Evolutionary conservation across 2,888 invertebrate genomes (phyloP), one percentile per base, ranked within the genome.

Genomic region (Heliconius cydno): DNA sequence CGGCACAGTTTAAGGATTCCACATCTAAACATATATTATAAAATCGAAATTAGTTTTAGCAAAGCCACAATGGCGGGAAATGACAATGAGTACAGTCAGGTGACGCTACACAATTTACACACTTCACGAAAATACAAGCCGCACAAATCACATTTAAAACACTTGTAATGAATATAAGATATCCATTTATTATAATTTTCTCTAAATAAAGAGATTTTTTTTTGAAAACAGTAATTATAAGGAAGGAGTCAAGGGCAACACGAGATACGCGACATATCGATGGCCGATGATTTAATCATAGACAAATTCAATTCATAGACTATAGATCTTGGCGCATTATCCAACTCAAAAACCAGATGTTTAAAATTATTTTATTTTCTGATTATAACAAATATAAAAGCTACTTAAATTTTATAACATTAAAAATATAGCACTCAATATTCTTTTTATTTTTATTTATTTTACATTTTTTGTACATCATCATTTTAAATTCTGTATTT

Each of bases 1-100:
- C 88, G 88, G 84, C 83, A 84, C 83, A 66, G 84, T 86, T 87
- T 86, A 90, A 85, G 84, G 85, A 87, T 87, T 89, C 87, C 86
- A 89, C 92, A 93, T 93, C 85, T 88, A 93, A 89, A 87, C 84
- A 80, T 82, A 77, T 80, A 81, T 79, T 78, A 77, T 76, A 82
- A 89, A 88, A 86, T 86, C 84, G 82, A 86, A 86, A 85, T 86
- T 87, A 88, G 82, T 89, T 89, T 86, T 88, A 88, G 88, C 90
- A 91, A 72, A 73, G 88, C 93, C 94, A 95, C 95, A 95, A 95
- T 95, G 95, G 95, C 95, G 95, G 95, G 95, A 95, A 95, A 95
- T 94, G 95, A 95, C 95, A 95, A 95, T 94, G 94, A 94, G 92
- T 88, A 88, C 92, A 88, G 94, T 95, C 95, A 95, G 95, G 94